These are phyloP conservation scores for Rhineura floridana DNA, from an alignment of 2,113 vertebrate species.

Conservation along the genomic window DNA sequence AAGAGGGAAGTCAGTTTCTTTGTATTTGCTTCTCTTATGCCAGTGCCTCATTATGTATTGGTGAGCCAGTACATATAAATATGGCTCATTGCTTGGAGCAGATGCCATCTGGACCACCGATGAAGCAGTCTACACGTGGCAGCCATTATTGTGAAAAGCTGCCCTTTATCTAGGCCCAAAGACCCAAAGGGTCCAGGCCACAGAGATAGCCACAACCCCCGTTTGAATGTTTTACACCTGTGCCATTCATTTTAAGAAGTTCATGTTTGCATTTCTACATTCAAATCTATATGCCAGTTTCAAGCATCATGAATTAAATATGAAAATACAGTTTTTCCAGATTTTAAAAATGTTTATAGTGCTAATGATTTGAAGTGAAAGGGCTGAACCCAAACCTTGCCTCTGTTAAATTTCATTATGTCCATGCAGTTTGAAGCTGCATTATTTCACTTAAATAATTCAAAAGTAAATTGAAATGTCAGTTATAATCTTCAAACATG, in stretches of 20 bases:
- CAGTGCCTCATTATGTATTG: too few relatives aligned
- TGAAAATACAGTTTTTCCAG: not conserved
- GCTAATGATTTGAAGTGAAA: not conserved
- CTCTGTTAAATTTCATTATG: not conserved
- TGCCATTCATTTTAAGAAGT: not conserved
- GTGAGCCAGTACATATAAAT: not conserved
- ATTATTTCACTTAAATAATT: not conserved
- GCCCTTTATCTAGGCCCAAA: not conserved
- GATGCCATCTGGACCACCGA: not conserved
- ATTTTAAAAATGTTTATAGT: not conserved
- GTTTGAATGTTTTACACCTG: not conserved
- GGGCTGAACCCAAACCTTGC: not conserved
- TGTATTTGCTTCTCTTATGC: not conserved
- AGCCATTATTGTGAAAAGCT: not conserved
- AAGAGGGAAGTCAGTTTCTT: not conserved
- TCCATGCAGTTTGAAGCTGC: not conserved
- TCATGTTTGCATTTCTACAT: not conserved
- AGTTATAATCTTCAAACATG: not conserved
- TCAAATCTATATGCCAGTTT: not conserved
- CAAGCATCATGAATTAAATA: not conserved
- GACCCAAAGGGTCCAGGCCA: not conserved
- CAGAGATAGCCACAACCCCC: not conserved
- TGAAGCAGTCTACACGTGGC: not conserved
- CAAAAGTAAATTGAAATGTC: not conserved
- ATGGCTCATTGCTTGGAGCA: not conserved